Base-by-base conservation (phyloP, 35 echinoderm and acorn worm genomes). In the Lytechinus variegatus region DNA sequence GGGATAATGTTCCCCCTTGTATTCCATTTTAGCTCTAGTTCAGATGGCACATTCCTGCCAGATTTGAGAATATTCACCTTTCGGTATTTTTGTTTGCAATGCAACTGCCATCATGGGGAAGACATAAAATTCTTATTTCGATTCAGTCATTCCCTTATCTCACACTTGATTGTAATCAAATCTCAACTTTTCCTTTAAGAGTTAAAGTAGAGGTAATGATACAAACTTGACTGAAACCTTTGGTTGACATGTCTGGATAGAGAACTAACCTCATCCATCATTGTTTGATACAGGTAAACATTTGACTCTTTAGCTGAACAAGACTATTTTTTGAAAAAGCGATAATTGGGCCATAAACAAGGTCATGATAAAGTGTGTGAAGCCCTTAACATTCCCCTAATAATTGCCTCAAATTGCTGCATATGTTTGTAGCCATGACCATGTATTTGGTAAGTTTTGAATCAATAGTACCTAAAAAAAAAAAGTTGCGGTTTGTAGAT, bases 341-440 rank as follows among this genome's bases (percentile, higher is more conserved):
- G 66, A 19, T 79, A 79, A 79, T 79, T 79, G 66, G 66, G 21
- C 66, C 66, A 79, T 79, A 79, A 79, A 79, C 66, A 79, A 79
- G 66, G 66, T 79, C 66, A n/a, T 79, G 66, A 79, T 79, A 24
- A 79, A 79, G 66, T 79, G 66, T 79, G 66, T 24, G 66, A 79
- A 79, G 14, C 66, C 66, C 66, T 79, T 79, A 79, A 79, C 66
- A 79, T 79, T 79, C 66, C 66, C 66, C 7, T 79, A 27, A 79
- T 79, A 79, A 79, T 79, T 79, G 66, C 66, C 66, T 16, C 66
- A 79, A 79, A 79, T 79, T 79, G 66, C 6, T 24, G 19, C 66
- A 79, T 24, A 79, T 24, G n/a, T 24, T 4, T 5, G 8, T 79
- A 79, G 7, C 24, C 66, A 79, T n/a, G 66, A 79, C 66, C 66